Conservation (phyloP, 2,888 invertebrate species). For the Pollenia angustigena region DNA sequence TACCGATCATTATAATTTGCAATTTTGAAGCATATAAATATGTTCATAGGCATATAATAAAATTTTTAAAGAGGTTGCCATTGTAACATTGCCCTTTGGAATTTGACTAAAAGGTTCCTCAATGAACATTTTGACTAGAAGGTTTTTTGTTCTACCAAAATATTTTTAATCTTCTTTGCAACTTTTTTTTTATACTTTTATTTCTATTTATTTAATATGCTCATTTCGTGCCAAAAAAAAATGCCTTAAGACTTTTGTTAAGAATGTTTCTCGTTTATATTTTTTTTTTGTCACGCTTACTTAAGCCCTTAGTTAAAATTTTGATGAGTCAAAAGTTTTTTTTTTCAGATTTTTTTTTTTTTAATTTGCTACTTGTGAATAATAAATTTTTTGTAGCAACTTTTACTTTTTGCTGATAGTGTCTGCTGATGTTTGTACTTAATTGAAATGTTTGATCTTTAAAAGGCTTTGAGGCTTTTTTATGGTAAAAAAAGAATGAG, state of each 20-base stretch:
- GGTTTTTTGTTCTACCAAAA: background rate
- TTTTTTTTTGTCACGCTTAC: slow-evolving; percentile 55
- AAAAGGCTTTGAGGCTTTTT: slow-evolving; percentile 80
- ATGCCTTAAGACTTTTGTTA: slow-evolving; percentile 55
- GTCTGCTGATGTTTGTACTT: slow-evolving; percentile 70
- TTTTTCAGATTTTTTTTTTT: slow-evolving; percentile 23
- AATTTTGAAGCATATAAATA: too few relatives aligned
- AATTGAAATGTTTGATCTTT: slow-evolving; percentile 82
- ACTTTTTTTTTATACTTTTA: background rate
- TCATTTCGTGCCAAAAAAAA: slow-evolving; percentile 31
- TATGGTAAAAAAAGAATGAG: slow-evolving; percentile 39
- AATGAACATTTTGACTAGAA: background rate
- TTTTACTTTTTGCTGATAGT: slow-evolving; percentile 20
- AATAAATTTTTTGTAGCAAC: background rate
- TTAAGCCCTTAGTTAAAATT: slow-evolving; percentile 57
- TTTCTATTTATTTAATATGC: slow-evolving; percentile 14
- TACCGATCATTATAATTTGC: too few relatives aligned
- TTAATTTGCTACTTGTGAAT: slow-evolving; percentile 48
- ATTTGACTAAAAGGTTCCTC: too few relatives aligned
- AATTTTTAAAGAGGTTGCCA: too few relatives aligned
- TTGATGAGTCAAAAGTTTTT: slow-evolving; percentile 67
- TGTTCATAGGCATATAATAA: too few relatives aligned
- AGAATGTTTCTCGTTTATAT: slow-evolving; percentile 30
- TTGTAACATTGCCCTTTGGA: too few relatives aligned
- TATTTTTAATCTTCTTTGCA: background rate